phyloP scores from a whole-genome alignment of 1,140 invertebrate genomes.

The Thrips palmi region DNA sequence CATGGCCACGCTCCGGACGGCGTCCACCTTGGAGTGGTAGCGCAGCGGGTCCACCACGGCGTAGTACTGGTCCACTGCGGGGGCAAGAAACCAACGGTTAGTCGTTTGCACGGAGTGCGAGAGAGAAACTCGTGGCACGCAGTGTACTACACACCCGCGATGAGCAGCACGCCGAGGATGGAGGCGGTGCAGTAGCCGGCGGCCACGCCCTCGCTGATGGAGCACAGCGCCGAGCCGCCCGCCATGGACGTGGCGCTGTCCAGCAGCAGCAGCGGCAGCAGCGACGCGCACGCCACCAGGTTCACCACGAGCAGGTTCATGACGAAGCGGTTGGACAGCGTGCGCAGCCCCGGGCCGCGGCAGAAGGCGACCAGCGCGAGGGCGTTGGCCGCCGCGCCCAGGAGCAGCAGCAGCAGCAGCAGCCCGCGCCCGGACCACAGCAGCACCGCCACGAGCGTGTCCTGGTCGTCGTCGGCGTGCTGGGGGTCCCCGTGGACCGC shows the following conservation, averaged over 20 bases:
- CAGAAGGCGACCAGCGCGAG: slow-evolving; percentile 38
- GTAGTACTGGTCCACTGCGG: slow-evolving; percentile 67
- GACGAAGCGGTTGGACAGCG: slow-evolving; percentile 47
- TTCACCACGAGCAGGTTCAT: slow-evolving; percentile 47
- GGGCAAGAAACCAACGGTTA: no score
- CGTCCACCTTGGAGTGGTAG: slow-evolving; percentile 60
- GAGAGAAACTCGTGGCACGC: no score
- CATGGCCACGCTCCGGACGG: slow-evolving; percentile 44
- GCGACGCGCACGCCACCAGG: slow-evolving; percentile 35
- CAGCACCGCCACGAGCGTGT: no score
- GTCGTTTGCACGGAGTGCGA: no score
- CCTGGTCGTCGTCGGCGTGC: no score
- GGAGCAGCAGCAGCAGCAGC: no score
- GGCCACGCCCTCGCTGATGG: slow-evolving; percentile 28
- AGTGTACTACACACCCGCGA: no score
- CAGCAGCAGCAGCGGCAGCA: slow-evolving; percentile 35
- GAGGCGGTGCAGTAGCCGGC: slow-evolving; percentile 32
- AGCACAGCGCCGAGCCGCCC: slow-evolving; percentile 25
- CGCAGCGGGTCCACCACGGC: slow-evolving; percentile 71
- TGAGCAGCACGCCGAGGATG: slow-evolving; percentile 54
- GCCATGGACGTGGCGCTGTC: slow-evolving; percentile 19
- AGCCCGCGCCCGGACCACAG: no score
- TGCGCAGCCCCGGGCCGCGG: slow-evolving; percentile 31
- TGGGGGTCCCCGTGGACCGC: no score
- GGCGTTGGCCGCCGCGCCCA: slow-evolving; percentile 28